Conservation (phyloP, 2,888 invertebrate genomes). For the Aspidiotus destructor region DNA sequence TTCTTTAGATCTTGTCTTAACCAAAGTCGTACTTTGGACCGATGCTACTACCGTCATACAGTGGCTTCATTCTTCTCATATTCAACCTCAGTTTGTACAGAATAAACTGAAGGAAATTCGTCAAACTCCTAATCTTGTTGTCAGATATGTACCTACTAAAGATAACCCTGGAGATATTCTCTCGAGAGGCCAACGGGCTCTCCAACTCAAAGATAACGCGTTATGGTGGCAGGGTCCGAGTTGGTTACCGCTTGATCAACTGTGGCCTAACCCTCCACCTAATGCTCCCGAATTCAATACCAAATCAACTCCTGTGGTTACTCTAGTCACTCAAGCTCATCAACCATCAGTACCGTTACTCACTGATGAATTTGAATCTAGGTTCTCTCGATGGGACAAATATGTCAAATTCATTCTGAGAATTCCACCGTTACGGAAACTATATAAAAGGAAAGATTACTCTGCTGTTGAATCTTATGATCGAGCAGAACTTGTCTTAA, state of each 20-base stretch:
- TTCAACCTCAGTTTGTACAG: too few relatives aligned
- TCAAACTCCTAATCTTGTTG: too few relatives aligned
- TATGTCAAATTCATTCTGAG: too few relatives aligned
- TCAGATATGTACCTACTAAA: not conserved
- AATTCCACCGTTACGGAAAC: too few relatives aligned
- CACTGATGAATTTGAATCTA: not conserved
- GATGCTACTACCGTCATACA: too few relatives aligned
- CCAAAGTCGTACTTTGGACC: too few relatives aligned
- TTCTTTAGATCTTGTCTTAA: too few relatives aligned
- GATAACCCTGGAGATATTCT: not conserved
- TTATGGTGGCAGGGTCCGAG: not conserved
- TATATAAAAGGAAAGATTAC: too few relatives aligned
- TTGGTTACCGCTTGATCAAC: not conserved
- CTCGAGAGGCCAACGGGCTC: not conserved
- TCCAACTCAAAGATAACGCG: not conserved
- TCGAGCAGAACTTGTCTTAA: too few relatives aligned
- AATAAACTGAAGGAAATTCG: too few relatives aligned
- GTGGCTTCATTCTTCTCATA: too few relatives aligned
- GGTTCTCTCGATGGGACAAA: not conserved
- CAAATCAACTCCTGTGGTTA: not conserved
- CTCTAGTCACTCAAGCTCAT: not conserved
- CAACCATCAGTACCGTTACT: not conserved
- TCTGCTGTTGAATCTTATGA: too few relatives aligned
- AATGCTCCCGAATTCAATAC: not conserved
- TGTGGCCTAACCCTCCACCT: not conserved